phyloP scores from a whole-genome alignment of 2,888 invertebrate species.

The Synanthedon myopaeformis region DNA sequence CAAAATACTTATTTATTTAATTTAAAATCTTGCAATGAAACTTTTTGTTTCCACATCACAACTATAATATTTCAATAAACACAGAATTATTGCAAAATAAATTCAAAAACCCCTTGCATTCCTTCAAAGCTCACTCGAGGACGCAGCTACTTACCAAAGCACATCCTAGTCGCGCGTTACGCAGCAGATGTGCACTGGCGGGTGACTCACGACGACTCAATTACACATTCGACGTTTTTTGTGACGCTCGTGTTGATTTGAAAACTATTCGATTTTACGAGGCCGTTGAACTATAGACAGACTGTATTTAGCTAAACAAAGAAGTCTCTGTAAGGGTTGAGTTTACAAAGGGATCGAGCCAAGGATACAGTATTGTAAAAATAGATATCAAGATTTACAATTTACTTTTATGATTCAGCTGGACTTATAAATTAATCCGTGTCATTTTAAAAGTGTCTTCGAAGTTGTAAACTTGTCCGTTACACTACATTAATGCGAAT shows the following conservation, averaged over 20 bases:
- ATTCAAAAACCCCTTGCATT: too few species aligned
- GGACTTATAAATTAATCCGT: background rate
- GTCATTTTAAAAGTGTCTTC: background rate
- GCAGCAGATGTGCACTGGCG: slow-evolving; percentile 52
- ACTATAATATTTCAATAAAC: too few species aligned
- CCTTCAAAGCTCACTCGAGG: too few species aligned
- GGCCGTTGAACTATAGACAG: slow-evolving; percentile 22
- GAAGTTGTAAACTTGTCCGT: background rate
- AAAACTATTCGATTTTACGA: slow-evolving; percentile 31
- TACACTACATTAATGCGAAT: background rate
- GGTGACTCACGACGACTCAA: slow-evolving; percentile 67
- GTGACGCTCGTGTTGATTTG: slow-evolving; percentile 31
- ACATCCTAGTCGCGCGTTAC: slow-evolving; percentile 22
- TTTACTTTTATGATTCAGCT: background rate
- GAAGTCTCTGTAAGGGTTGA: background rate
- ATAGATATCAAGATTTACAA: background rate
- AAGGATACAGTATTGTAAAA: background rate
- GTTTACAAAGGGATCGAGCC: background rate
- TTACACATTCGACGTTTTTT: slow-evolving; percentile 67
- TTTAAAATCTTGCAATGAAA: too few species aligned
- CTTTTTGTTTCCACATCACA: too few species aligned
- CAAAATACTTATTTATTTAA: too few species aligned
- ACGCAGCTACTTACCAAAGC: slow-evolving; percentile 24
- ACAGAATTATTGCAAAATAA: too few species aligned
- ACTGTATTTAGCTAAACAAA: background rate